phyloP scores from a whole-genome alignment of 2,888 invertebrate genomes.

The Stenoptilia bipunctidactyla region DNA sequence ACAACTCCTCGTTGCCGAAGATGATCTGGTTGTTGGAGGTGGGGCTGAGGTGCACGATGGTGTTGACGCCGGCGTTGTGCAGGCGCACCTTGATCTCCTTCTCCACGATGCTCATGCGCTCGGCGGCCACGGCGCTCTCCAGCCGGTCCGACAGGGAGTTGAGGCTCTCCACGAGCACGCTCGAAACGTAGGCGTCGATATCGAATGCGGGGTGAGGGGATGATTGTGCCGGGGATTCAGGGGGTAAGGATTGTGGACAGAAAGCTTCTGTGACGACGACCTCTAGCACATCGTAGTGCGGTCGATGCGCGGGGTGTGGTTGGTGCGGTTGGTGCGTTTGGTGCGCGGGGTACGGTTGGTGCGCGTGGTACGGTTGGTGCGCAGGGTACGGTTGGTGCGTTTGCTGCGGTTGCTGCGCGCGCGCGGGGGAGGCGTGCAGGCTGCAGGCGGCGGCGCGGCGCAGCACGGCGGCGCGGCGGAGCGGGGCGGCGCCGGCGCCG shows the following conservation, averaged over 20 bases:
- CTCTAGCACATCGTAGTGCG: conserved; percentile 48
- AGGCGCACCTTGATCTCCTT: conserved; percentile 64
- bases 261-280: conserved; percentile 55
- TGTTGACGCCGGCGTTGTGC: conserved; percentile 60
- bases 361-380: conserved; percentile 27
- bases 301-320: conserved; percentile 13
- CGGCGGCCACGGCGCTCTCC: conserved; percentile 43
- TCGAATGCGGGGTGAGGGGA: conserved; percentile 24
- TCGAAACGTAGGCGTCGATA: conserved; percentile 64
- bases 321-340: conserved; percentile 22
- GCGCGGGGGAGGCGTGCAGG: conserved; percentile 37
- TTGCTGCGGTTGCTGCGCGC: conserved; percentile 25
- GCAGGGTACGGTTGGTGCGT: background rate
- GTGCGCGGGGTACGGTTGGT: no score
- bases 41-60: conserved; percentile 59
- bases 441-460: conserved; percentile 18
- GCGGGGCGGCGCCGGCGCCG: conserved; percentile 17
- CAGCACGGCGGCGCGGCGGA: conserved; percentile 16
- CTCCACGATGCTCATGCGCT: conserved; percentile 52
- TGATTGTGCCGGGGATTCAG: conserved; percentile 15
- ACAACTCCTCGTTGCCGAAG: conserved; percentile 57
- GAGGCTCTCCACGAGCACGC: conserved; percentile 62
- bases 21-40: conserved; percentile 62
- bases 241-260: conserved; percentile 10
- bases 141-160: conserved; percentile 59